A percentile compares a stretch with the other conserved stretches of the same genome.
Evolutionary conservation across 2,797 vertebrate genomes (phyloP).

Genomic region (Anniella stebbinsi): DNA sequence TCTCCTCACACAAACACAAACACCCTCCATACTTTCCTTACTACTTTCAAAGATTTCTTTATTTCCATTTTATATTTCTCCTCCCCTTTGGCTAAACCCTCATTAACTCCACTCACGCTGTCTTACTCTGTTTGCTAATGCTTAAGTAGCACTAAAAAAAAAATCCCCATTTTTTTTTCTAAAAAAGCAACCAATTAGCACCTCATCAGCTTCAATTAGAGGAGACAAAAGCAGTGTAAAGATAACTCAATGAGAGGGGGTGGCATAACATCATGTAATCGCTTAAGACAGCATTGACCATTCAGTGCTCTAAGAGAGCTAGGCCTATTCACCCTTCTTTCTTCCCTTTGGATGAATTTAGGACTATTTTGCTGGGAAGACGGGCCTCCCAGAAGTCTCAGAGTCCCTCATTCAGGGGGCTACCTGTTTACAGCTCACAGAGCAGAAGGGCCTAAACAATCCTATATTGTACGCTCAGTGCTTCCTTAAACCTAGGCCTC

Average conservation of each 20-base stretch:
- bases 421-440: slow-evolving; percentile 93
- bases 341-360: slow-evolving; percentile 81
- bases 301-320: slow-evolving; percentile 79
- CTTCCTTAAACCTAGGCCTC: slow-evolving; percentile 91
- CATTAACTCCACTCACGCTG: slow-evolving; percentile 98
- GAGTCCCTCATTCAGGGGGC: slow-evolving; percentile 88
- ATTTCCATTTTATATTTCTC: background rate
- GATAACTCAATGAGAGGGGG: slow-evolving; percentile 94
- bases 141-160: slow-evolving; percentile 85
- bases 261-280: slow-evolving; percentile 89
- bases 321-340: slow-evolving; percentile 83
- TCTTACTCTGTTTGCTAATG: slow-evolving; percentile 86
- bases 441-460: slow-evolving; percentile 91
- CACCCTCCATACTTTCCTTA: background rate
- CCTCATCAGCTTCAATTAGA: slow-evolving; percentile 99
- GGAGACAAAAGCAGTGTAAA: slow-evolving; percentile 97
- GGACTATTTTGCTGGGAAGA: slow-evolving; percentile 92
- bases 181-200: slow-evolving; percentile 96
- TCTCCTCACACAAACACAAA: background rate
- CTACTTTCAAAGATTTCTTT: background rate
- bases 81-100: slow-evolving; percentile 83
- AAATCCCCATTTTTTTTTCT: slow-evolving; percentile 72
- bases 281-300: slow-evolving; percentile 88
- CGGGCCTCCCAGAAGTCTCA: slow-evolving; percentile 91
- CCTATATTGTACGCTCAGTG: slow-evolving; percentile 89